Evolutionary conservation across 2,113 vertebrate genomes (phyloP).

Genomic region (Ameiurus melas): DNA sequence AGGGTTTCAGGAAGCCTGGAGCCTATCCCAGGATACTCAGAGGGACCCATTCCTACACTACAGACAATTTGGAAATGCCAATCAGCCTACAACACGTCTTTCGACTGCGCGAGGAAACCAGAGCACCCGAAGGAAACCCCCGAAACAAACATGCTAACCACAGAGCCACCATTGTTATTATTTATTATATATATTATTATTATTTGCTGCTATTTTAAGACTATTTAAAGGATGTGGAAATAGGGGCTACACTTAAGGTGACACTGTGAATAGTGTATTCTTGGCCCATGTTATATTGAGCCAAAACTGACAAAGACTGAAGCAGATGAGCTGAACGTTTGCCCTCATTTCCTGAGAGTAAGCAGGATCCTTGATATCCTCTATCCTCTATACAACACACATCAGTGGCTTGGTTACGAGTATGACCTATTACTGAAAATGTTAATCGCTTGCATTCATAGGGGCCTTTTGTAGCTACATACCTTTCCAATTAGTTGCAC

Average conservation of each 20-base stretch:
- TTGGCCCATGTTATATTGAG: slow-evolving; percentile 58
- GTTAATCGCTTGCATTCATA: not conserved
- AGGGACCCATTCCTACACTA: too few species aligned
- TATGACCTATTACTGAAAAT: not conserved
- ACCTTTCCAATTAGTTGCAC: not conserved
- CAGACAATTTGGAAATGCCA: too few species aligned
- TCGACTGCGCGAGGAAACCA: too few species aligned
- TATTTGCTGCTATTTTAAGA: not conserved
- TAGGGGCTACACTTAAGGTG: slow-evolving; percentile 33
- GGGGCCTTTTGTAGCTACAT: not conserved
- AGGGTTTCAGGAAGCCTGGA: too few species aligned
- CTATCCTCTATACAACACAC: slow-evolving; percentile 2
- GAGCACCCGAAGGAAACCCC: too few species aligned
- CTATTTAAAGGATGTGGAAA: slow-evolving; percentile 44
- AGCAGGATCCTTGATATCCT: slow-evolving; percentile 43
- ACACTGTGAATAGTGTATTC: slow-evolving; percentile 37
- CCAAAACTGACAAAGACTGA: slow-evolving; percentile 60
- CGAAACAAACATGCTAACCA: too few species aligned
- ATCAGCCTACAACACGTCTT: too few species aligned
- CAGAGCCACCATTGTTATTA: not conserved
- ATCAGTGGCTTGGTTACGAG: slow-evolving; percentile 1
- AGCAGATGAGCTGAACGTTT: slow-evolving; percentile 63
- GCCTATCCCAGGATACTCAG: too few species aligned
- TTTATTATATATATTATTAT: not conserved
- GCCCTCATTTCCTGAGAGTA: slow-evolving; percentile 59